These are phyloP conservation scores for Byasa hedistus DNA, from an alignment of 2,888 invertebrate species.

Conservation along the genomic window DNA sequence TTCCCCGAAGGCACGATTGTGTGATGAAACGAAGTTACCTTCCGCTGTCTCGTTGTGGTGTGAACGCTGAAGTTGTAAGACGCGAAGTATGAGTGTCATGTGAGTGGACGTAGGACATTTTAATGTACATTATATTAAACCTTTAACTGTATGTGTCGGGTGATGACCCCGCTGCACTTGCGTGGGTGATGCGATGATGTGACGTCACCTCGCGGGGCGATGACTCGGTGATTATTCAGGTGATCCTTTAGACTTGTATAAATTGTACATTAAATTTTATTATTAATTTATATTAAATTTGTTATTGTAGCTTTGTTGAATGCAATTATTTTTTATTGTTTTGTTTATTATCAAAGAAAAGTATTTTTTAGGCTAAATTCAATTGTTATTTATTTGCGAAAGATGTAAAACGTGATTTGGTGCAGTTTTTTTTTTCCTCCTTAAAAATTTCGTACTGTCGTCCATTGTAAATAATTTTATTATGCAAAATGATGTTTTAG, in stretches of 20 bases:
- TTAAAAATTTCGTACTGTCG: conserved; percentile 48
- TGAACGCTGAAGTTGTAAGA: conserved; percentile 33
- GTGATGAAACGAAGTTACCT: conserved; percentile 66
- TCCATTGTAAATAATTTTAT: conserved; percentile 68
- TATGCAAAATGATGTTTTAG: conserved; percentile 63
- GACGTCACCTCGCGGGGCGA: conserved; percentile 38
- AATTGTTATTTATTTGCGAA: conserved; percentile 79
- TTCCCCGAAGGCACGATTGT: conserved; percentile 40
- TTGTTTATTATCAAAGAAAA: conserved; percentile 74
- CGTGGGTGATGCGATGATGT: conserved; percentile 68
- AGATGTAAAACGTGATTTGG: conserved; percentile 74
- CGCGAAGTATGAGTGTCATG: conserved; percentile 38
- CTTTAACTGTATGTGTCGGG: conserved; percentile 33
- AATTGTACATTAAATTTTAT: conserved; percentile 76
- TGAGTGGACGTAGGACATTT: conserved; percentile 32
- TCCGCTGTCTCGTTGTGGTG: conserved; percentile 50
- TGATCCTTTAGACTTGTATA: conserved; percentile 76
- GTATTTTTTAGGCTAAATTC: conserved; percentile 78
- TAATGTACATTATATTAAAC: conserved; percentile 37
- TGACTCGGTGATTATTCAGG: conserved; percentile 70
- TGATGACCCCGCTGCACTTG: conserved; percentile 50
- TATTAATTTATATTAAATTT: conserved; percentile 79
- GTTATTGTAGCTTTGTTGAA: conserved; percentile 80
- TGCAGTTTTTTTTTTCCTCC: conserved; percentile 57
- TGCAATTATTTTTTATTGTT: conserved; percentile 80